Conservation (phyloP, 2,113 vertebrate species). For the Pelecanoides urinatrix region DNA sequence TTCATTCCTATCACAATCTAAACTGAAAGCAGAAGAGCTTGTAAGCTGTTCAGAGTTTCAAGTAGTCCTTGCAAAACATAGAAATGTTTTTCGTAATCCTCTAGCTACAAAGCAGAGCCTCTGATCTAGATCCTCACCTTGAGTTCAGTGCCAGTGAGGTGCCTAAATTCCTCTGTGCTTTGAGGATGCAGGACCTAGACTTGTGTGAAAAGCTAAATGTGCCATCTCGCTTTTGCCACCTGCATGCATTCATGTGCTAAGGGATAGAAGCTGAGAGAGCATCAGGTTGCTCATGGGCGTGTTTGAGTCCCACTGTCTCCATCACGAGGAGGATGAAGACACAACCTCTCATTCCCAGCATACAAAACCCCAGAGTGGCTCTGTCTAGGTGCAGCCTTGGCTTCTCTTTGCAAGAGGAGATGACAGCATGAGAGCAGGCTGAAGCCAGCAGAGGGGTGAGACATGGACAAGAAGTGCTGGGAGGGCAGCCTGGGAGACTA, state of each 20-base stretch:
- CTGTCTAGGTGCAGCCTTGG: neutral
- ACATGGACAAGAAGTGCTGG: neutral
- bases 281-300: neutral
- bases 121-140: neutral
- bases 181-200: neutral
- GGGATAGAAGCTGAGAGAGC: neutral
- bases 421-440: neutral
- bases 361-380: neutral
- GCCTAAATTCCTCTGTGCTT: neutral
- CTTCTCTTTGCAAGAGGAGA: neutral
- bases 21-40: neutral
- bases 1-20: neutral
- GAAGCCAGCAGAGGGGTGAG: neutral
- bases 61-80: neutral
- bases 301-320: neutral
- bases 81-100: neutral
- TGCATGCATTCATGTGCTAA: neutral
- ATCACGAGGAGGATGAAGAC: neutral
- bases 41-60: neutral
- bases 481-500: neutral
- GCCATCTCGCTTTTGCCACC: neutral
- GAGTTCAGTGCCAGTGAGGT: neutral
- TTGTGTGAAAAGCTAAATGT: neutral
- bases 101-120: neutral
- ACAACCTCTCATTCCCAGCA: neutral